phyloP scores from a whole-genome alignment of 1,140 invertebrate species.

The Habropoda laboriosa region DNA sequence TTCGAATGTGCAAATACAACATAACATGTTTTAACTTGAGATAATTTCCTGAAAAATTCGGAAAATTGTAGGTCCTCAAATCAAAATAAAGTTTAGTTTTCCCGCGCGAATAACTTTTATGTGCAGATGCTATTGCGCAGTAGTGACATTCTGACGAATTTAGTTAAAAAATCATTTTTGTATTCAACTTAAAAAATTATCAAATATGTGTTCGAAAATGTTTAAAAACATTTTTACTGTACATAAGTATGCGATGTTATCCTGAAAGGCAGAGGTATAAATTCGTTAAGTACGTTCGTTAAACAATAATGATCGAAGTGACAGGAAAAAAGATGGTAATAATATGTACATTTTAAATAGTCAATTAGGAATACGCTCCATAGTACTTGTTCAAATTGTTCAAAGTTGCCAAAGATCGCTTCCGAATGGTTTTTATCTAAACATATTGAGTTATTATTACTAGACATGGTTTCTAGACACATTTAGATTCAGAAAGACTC shows the following conservation, averaged over 20 bases:
- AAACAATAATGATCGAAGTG: neutral
- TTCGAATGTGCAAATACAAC: neutral
- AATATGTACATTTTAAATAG: slow-evolving; percentile 10
- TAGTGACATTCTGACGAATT: no score
- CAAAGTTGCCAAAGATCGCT: slow-evolving; percentile 45
- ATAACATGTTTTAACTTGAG: neutral
- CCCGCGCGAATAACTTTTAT: neutral
- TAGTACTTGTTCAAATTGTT: slow-evolving; percentile 35
- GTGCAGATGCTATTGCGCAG: no score
- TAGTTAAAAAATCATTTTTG: neutral
- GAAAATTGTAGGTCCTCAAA: slow-evolving; percentile 1
- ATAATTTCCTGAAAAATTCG: neutral
- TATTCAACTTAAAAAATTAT: neutral
- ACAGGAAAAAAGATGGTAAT: slow-evolving; percentile 13
- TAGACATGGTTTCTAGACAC: neutral
- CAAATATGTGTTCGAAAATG: neutral
- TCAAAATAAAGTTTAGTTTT: slow-evolving; percentile 1
- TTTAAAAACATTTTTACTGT: neutral
- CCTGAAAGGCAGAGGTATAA: neutral
- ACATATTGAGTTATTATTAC: neutral
- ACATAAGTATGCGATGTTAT: neutral
- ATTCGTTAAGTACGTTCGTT: neutral
- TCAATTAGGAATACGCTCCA: slow-evolving; percentile 35
- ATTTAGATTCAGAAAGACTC: neutral
- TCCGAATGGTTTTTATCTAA: slow-evolving; percentile 15